These are phyloP conservation scores for Palythoa grandis DNA, from an alignment of 92 coral and sea anemone species.

Conservation along the genomic window DNA sequence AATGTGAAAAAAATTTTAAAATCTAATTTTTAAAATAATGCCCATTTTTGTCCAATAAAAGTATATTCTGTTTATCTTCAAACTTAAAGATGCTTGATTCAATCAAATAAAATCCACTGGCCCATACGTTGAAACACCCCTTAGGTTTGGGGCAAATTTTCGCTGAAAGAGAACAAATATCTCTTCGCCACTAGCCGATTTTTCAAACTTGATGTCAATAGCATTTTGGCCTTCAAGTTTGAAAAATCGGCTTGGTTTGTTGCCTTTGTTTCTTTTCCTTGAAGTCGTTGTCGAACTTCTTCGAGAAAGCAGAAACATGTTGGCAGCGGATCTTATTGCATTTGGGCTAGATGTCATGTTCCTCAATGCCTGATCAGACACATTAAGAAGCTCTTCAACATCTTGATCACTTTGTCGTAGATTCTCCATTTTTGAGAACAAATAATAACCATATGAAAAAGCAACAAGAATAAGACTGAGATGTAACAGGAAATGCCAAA, in stretches of 20 bases:
- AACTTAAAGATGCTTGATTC: too few relatives aligned
- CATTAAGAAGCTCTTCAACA: not conserved
- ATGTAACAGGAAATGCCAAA: conserved; percentile 1
- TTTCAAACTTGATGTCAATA: not conserved
- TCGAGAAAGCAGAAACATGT: not conserved
- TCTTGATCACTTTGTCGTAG: not conserved
- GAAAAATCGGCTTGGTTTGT: not conserved
- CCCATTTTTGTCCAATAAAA: too few relatives aligned
- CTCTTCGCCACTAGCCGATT: not conserved
- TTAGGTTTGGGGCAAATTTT: not conserved
- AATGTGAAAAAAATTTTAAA: not conserved
- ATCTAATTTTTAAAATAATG: too few relatives aligned
- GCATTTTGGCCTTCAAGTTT: not conserved
- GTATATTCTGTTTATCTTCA: too few relatives aligned
- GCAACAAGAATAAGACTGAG: not conserved
- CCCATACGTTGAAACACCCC: not conserved
- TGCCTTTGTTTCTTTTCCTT: not conserved
- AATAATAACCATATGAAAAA: not conserved
- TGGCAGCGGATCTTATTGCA: too few relatives aligned
- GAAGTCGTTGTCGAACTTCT: not conserved
- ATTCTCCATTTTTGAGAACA: too few relatives aligned
- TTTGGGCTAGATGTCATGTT: not conserved
- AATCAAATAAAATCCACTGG: not conserved
- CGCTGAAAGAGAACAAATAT: not conserved
- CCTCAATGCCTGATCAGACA: not conserved